phyloP scores from a whole-genome alignment of 2,797 vertebrate genomes.

The Sylvilagus floridanus region DNA sequence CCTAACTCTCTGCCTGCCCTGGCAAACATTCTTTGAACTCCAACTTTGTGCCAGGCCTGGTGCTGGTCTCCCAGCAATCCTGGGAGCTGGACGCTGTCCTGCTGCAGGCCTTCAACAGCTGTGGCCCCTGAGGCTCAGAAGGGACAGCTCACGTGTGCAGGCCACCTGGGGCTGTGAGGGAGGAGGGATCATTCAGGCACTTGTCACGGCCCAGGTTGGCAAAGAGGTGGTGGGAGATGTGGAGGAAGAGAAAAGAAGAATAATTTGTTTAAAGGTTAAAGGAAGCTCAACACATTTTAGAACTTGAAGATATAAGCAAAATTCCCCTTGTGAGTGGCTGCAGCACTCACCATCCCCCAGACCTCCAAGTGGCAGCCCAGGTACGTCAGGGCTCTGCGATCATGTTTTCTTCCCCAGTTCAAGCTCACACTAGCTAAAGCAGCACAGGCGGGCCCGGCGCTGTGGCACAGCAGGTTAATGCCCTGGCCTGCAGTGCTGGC shows the following conservation, averaged over 20 bases:
- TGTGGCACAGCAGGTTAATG: too few species aligned
- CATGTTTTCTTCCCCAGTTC: constrained; percentile 9
- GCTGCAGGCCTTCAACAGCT: too few species aligned
- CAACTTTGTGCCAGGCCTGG: background rate
- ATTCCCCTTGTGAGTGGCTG: background rate
- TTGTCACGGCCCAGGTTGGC: background rate
- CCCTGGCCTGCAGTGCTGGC: too few species aligned
- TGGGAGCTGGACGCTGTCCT: too few species aligned
- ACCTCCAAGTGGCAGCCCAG: background rate
- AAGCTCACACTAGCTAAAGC: constrained; percentile 50
- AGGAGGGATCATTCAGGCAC: background rate
- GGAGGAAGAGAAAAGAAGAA: background rate
- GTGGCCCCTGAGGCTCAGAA: background rate
- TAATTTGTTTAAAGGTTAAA: background rate
- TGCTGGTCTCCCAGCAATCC: background rate
- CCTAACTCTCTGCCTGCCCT: too few species aligned
- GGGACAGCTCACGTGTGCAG: background rate
- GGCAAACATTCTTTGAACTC: background rate
- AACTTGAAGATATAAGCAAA: background rate
- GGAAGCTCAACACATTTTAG: background rate
- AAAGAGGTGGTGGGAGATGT: background rate
- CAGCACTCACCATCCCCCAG: background rate
- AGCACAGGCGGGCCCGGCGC: background rate
- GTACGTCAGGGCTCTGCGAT: background rate
- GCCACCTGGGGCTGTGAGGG: background rate